Evolutionary conservation across 2,797 vertebrate species (phyloP), one percentile per base, ranked within the genome.

Genomic region (Menidia menidia): DNA sequence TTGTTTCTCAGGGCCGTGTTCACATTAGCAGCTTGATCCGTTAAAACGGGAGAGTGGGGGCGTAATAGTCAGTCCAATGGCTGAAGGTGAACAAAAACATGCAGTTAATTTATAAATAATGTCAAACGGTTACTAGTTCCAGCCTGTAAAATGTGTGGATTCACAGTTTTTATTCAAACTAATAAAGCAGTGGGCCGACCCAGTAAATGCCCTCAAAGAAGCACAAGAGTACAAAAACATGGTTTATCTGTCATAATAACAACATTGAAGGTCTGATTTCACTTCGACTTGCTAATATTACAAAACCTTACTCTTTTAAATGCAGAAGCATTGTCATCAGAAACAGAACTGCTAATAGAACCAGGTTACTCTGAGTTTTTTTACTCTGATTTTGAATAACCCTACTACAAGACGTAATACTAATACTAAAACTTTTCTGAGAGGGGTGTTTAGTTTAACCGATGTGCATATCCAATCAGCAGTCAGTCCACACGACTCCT

Each of bases 1-100:
- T 69, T 76, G 70, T 75, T 68, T 52, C 39, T 51, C 32, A 13
- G 53, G 41, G 3, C n/a, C 8, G 48, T 6, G 51, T 61, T 64
- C 66, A 57, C 52, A 66, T 9, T 25, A 68, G 73, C 60, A 14
- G 55, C 56, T 54, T 41, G 16, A 74, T 35, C 60, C 12, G 57
- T 50, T 71, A 53, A 59, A 53, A 19, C 68, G 61, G 19, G 77
- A 69, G 60, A 33, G 13, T 7, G 48, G 25, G 35, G 41, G 35
- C 18, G n/a, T 43, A 64, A 67, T 55, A 12, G 52, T 39, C 60
- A 10, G 53, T 50, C 56, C 60, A 33, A 25, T 2, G 43, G 67
- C 31, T 25, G 54, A 31, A 53, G 39, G 62, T 32, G 35, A 64
- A 41, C 43, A 57, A 11, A 64, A 44, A 7, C 35, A 35, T 43